Conservation (phyloP, 1,140 invertebrate genomes). For the Trachymyrmex cornetzi region DNA sequence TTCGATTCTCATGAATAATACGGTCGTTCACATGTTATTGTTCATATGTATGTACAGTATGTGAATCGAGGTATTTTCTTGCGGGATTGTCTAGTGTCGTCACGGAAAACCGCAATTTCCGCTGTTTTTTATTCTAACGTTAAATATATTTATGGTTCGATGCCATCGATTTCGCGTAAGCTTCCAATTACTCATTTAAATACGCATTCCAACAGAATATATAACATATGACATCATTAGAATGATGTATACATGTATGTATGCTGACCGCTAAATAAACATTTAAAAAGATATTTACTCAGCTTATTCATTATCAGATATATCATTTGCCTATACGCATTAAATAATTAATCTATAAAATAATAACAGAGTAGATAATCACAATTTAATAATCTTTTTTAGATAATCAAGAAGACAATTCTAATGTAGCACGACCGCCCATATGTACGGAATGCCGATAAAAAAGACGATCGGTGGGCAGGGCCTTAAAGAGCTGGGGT, state of each 20-base stretch:
- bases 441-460: slow-evolving; percentile 18
- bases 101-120: slow-evolving; percentile 35
- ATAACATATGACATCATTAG: slow-evolving; percentile 16
- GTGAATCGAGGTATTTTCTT: slow-evolving; percentile 9
- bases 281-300: slow-evolving; percentile 17
- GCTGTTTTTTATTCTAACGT: slow-evolving; percentile 25
- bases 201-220: not conserved
- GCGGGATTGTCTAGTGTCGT: slow-evolving; percentile 16
- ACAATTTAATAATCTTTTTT: not conserved
- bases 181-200: slow-evolving; percentile 33
- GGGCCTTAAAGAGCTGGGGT: slow-evolving; percentile 27
- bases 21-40: slow-evolving; percentile 38
- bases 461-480: slow-evolving; percentile 19
- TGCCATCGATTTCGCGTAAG: slow-evolving; percentile 14
- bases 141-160: slow-evolving; percentile 38
- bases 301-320: not conserved
- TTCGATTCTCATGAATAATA: slow-evolving; percentile 51
- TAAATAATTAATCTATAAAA: not conserved
- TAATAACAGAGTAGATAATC: not conserved
- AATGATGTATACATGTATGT: not conserved
- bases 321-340: not conserved
- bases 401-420: not conserved
- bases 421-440: not conserved
- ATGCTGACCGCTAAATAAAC: not conserved
- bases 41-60: not conserved